A percentile compares a stretch with the other conserved stretches of the same genome.
Conservation (phyloP, 2,888 invertebrate genomes). For the Drosophila recens region DNA sequence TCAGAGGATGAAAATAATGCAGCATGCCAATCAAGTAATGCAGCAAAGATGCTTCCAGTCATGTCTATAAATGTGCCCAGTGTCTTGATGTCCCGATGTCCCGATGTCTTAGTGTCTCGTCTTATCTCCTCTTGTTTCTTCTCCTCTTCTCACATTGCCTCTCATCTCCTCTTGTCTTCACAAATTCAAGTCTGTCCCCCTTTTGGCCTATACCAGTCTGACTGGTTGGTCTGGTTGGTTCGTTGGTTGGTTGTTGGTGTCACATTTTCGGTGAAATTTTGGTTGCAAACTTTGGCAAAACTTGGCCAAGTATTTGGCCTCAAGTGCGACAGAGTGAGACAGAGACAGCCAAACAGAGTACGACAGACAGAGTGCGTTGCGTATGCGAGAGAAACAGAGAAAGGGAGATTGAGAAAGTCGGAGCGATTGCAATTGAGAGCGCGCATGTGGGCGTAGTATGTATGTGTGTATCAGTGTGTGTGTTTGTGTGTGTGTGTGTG, state of each 20-base stretch:
- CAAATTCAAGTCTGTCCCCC: constrained; percentile 2
- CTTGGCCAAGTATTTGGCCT: constrained; percentile 78
- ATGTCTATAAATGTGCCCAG: constrained; percentile 24
- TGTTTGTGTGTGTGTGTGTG: constrained; percentile 3
- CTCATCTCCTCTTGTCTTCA: neutral
- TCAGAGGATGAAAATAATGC: constrained; percentile 55
- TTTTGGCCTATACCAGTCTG: constrained; percentile 26
- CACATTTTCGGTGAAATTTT: constrained; percentile 81
- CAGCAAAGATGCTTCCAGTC: constrained; percentile 40
- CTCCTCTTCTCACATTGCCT: neutral
- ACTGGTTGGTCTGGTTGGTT: constrained; percentile 71
- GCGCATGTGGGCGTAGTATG: constrained; percentile 57
- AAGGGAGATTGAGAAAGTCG: constrained; percentile 8
- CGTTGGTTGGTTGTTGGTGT: constrained; percentile 78
- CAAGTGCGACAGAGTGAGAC: constrained; percentile 66
- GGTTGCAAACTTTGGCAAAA: constrained; percentile 81
- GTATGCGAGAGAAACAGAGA: neutral
- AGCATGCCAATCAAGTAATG: constrained; percentile 78
- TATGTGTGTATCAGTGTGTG: constrained; percentile 12
- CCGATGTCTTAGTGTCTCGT: too few species aligned
- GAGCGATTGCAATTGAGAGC: constrained; percentile 63
- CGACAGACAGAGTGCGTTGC: constrained; percentile 9
- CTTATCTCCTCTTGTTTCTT: neutral
- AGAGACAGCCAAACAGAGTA: constrained; percentile 38
- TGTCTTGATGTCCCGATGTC: neutral